Evolutionary conservation across 2,888 invertebrate species (phyloP), one percentile per base, ranked within the genome.

Genomic region (Ectemnius cavifrons): DNA sequence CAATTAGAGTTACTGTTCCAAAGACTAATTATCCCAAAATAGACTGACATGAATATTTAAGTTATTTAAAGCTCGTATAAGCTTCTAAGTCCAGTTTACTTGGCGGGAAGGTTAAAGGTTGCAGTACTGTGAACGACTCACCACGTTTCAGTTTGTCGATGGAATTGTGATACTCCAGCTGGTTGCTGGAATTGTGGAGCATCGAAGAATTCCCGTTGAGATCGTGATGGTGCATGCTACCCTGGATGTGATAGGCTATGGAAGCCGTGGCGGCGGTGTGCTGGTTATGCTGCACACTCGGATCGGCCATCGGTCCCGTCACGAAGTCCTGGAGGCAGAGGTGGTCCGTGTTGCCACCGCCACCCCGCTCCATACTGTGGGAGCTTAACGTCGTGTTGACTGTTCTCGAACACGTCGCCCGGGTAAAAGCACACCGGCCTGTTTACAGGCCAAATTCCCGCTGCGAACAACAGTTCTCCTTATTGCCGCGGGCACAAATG

Each of bases 71-170:
- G 3, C 23, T 23, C 23, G 23, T 2, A 23, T 2, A 23, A 2
- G 23, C 23, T 23, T 3, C 23, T 3, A 23, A 23, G 23, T 23
- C 3, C 3, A 23, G 23, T 23, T 23, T 23, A 23, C 23, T 23
- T 37, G 37, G 37, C 37, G 37, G 37, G 37, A 37, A 11, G 37
- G 37, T 37, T 11, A 37, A 37, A 4, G n/a, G n/a, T 11, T 66
- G 52, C 49, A 62, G 68, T 78, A 78, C 67, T 78, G 82, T 83
- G 62, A 80, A 71, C 81, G 84, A 94, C 95, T 95, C 92, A 95
- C 93, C 93, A 94, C 95, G 92, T 94, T 95, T 96, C 73, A 96
- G 92, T 90, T 95, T 96, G 92, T 96, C 95, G 75, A 96, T 89
- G 6, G 95, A 95, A 88, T 95, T 95, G 88, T 94, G 94, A 82